Percentiles rank a stretch among this genome's conserved stretches.
Evolutionary conservation across 2,113 vertebrate genomes (phyloP).

Genomic region (Apus apus): DNA sequence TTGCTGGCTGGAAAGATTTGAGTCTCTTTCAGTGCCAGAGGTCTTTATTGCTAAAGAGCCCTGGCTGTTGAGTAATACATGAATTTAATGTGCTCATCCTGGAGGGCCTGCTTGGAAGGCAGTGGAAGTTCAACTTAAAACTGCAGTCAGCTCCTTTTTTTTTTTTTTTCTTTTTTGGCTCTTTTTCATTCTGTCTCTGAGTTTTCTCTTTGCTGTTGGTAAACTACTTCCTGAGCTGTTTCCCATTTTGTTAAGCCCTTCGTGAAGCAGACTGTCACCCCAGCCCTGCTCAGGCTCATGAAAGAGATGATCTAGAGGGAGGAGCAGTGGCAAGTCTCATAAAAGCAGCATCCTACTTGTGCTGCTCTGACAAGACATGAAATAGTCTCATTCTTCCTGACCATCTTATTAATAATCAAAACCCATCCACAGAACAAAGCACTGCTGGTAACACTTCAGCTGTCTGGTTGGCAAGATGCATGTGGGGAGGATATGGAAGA

Average conservation of each 20-base stretch:
- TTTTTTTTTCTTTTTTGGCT: neutral
- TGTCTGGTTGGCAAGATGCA: neutral
- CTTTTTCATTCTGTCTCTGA: neutral
- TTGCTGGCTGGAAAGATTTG: neutral
- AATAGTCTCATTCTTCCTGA: neutral
- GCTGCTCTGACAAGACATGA: constrained; percentile 20
- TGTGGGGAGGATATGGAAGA: neutral
- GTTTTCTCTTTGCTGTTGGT: constrained; percentile 7
- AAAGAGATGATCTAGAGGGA: constrained; percentile 3
- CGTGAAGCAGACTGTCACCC: neutral
- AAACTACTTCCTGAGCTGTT: neutral
- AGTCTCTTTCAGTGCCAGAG: constrained; percentile 25
- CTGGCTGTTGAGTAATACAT: neutral
- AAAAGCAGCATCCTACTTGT: constrained; percentile 22
- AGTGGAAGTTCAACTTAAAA: constrained; percentile 1
- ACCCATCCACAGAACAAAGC: constrained; percentile 1
- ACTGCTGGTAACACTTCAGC: neutral
- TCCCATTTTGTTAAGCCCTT: neutral
- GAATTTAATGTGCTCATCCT: constrained; percentile 7
- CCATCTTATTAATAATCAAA: neutral
- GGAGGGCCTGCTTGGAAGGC: neutral
- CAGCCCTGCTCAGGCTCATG: neutral
- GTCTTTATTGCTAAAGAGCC: constrained; percentile 56
- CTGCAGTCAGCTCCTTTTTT: neutral
- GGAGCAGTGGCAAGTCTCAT: neutral